Evolutionary conservation across 2,888 invertebrate species (phyloP).

Genomic region (Cryptocheilus praepositus): DNA sequence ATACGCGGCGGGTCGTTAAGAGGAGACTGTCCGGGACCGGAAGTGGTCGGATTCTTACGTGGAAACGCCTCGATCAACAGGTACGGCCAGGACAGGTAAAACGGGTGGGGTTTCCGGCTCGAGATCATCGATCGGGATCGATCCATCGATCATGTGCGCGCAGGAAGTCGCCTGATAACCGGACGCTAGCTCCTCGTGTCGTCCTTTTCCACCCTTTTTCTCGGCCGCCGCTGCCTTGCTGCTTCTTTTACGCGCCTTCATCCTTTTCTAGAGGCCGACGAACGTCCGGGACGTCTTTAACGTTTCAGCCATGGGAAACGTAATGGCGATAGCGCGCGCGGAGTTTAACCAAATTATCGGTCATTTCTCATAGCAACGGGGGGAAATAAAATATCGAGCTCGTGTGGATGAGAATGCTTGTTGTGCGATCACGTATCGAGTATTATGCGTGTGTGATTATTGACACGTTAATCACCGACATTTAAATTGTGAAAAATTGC

Average conservation of each 20-base stretch:
- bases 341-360: too few relatives aligned
- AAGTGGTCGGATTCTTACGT: constrained; percentile 32
- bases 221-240: background rate
- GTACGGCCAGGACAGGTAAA: constrained; percentile 50
- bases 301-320: too few relatives aligned
- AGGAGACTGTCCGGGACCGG: constrained; percentile 33
- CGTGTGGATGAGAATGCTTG: too few relatives aligned
- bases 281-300: too few relatives aligned
- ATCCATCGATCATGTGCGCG: constrained; percentile 35
- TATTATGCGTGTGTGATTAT: too few relatives aligned
- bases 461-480: too few relatives aligned
- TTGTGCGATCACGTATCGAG: too few relatives aligned
- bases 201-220: constrained; percentile 5
- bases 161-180: constrained; percentile 42
- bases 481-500: too few relatives aligned
- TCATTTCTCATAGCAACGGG: too few relatives aligned
- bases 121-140: constrained; percentile 47
- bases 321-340: too few relatives aligned
- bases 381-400: too few relatives aligned
- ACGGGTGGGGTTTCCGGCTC: constrained; percentile 55
- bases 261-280: background rate
- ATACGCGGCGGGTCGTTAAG: too few relatives aligned
- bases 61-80: constrained; percentile 37
- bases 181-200: constrained; percentile 21
- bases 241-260: constrained; percentile 5